phyloP scores from a whole-genome alignment of 2,888 invertebrate genomes.

The Plemyria rubiginata region DNA sequence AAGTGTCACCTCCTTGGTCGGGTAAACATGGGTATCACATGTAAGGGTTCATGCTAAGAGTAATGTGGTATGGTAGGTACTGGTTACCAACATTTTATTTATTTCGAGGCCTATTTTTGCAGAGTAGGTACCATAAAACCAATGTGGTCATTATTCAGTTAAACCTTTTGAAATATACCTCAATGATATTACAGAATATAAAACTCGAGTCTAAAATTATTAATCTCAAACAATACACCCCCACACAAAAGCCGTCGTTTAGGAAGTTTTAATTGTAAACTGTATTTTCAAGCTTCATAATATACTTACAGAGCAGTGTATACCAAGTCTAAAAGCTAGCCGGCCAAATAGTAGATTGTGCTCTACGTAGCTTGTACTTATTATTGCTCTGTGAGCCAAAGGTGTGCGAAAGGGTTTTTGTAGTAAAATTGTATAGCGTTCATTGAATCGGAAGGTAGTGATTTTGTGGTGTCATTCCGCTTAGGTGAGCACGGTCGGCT shows the following conservation, averaged over 20 bases:
- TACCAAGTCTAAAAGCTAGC: not conserved
- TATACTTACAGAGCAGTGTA: no score
- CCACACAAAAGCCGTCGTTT: no score
- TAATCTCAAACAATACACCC: no score
- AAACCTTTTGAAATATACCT: no score
- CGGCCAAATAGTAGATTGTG: not conserved
- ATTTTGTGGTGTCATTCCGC: constrained; percentile 35
- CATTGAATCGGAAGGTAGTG: constrained; percentile 40
- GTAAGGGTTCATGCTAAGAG: constrained; percentile 27
- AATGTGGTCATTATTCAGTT: no score
- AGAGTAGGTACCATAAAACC: no score
- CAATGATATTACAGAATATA: no score
- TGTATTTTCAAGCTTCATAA: no score
- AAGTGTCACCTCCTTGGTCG: constrained; percentile 59
- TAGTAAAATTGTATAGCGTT: constrained; percentile 33
- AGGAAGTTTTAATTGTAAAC: no score
- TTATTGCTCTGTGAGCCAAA: constrained; percentile 15
- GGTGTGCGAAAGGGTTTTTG: constrained; percentile 35
- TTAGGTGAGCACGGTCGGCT: constrained; percentile 19
- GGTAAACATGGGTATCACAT: constrained; percentile 41
- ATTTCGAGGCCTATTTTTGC: no score
- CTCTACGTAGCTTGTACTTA: constrained; percentile 6
- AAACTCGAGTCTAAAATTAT: no score
- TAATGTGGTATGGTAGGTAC: not conserved
- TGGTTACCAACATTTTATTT: no score